phyloP scores from a whole-genome alignment of 2,797 vertebrate species.

The Varecia variegata region DNA sequence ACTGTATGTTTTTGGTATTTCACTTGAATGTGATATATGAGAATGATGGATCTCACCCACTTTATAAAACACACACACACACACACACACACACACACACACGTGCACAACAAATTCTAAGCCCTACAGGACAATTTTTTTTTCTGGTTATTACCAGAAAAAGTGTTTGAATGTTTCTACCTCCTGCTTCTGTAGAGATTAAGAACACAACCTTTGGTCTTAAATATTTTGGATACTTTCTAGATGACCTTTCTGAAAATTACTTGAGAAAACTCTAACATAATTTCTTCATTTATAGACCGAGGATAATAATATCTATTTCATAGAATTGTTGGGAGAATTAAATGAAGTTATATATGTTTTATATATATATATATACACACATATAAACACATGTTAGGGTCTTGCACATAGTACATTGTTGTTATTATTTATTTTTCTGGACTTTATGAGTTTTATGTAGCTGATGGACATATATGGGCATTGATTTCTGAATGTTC shows the following conservation, averaged over 20 bases:
- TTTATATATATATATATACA: neutral
- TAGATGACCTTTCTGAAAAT: slow-evolving; percentile 2
- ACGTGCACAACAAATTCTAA: neutral
- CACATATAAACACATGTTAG: neutral
- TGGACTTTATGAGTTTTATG: neutral
- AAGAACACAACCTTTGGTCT: neutral
- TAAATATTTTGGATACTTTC: neutral
- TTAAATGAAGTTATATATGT: neutral
- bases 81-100: no score
- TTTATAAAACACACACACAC: neutral
- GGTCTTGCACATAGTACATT: neutral
- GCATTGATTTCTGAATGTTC: neutral
- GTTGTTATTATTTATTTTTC: neutral
- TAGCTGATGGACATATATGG: neutral
- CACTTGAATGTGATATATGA: neutral
- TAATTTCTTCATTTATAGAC: slow-evolving; percentile 20
- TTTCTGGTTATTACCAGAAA: neutral
- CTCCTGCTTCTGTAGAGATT: neutral
- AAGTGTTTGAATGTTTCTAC: neutral
- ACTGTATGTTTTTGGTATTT: neutral
- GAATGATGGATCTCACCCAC: neutral
- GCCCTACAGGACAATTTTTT: neutral
- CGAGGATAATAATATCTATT: neutral
- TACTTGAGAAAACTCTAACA: neutral
- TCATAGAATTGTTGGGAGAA: neutral